phyloP scores from a whole-genome alignment of 2,797 vertebrate species.

The Bryconaethiops microstoma region DNA sequence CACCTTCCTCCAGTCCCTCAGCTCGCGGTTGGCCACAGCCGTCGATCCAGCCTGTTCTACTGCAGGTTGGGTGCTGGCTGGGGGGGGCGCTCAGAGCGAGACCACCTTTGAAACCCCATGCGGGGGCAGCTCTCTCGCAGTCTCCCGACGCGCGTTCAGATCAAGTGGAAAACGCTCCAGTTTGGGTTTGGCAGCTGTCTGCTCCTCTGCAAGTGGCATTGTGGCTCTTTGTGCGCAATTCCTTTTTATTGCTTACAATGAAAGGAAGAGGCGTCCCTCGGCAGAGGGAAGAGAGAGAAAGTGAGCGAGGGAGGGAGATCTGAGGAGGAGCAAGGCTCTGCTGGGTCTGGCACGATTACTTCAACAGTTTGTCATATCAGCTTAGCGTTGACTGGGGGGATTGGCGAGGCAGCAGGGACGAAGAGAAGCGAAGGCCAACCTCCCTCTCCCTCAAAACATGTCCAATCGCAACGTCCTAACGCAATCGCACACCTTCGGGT shows the following conservation, averaged over 20 bases:
- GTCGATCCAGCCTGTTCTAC: conserved; percentile 19
- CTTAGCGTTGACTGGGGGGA: conserved; percentile 63
- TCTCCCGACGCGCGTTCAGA: conserved; percentile 23
- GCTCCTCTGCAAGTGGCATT: conserved; percentile 5
- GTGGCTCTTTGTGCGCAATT: conserved; percentile 45
- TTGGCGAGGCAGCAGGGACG: conserved; percentile 49
- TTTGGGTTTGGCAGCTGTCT: conserved; percentile 11
- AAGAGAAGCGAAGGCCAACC: conserved; percentile 52
- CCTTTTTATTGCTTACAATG: conserved; percentile 44
- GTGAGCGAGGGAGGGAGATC: conserved; percentile 40
- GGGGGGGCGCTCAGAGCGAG: conserved; percentile 30
- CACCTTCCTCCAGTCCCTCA: background rate
- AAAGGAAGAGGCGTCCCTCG: conserved; percentile 38
- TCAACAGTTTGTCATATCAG: conserved; percentile 71
- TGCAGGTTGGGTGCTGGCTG: conserved; percentile 40
- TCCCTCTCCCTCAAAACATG: conserved; percentile 5
- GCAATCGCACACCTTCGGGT: background rate
- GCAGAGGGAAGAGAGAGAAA: conserved; percentile 27
- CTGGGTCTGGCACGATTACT: conserved; percentile 66
- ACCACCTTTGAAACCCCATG: conserved; percentile 27
- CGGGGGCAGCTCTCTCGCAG: conserved; percentile 9
- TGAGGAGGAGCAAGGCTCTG: conserved; percentile 55
- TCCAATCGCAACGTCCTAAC: background rate
- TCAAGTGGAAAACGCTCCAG: conserved; percentile 31
- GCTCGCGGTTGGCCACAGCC: background rate